Evolutionary conservation across 2,888 invertebrate species (phyloP), one percentile per base, ranked within the genome.

Genomic region (Dione juno): DNA sequence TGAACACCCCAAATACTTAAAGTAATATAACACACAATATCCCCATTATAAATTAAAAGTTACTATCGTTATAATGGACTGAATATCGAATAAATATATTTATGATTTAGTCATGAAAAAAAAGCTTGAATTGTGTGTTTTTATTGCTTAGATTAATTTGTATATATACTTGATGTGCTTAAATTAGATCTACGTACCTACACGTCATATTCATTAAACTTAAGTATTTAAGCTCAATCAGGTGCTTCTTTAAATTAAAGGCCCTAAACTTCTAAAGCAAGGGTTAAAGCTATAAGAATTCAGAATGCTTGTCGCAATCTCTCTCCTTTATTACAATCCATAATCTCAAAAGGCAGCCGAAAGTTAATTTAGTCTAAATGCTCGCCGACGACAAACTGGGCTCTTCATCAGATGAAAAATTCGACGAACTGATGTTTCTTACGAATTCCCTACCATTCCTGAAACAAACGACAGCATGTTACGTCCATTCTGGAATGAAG

Each of bases 311-410:
- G 69, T 70, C 71, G 73, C 64, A 74, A 73, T 71, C 67, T 69
- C 74, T 66, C 53, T 54, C 35, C 70, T 66, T 74, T 70, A 69
- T 70, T 72, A 71, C 71, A 77, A 75, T 75, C 76, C 74, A 74
- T 77, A 77, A 75, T 73, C 74, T 72, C 71, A 71, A 45, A 66
- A 69, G 70, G 73, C 74, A 67, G 69, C 72, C 73, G 80, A 85
- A 86, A 86, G 84, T 86, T 88, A 88, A 88, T 88, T 88, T 85
- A 77, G 81, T 78, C 79, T 79, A 83, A 85, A 81, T 80, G 76
- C 67, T 69, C 70, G 72, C 75, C 72, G 74, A 72, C 75, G 80
- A 78, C 78, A 79, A 81, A 81, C 81, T 76, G 78, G 76, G 78
- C 85, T 87, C 85, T 87, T 86, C 85, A 86, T 87, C 85, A 82